Evolutionary conservation across 2,113 vertebrate species (phyloP), one percentile per base, ranked within the genome.

Genomic region (Oncorhynchus tshawytscha): DNA sequence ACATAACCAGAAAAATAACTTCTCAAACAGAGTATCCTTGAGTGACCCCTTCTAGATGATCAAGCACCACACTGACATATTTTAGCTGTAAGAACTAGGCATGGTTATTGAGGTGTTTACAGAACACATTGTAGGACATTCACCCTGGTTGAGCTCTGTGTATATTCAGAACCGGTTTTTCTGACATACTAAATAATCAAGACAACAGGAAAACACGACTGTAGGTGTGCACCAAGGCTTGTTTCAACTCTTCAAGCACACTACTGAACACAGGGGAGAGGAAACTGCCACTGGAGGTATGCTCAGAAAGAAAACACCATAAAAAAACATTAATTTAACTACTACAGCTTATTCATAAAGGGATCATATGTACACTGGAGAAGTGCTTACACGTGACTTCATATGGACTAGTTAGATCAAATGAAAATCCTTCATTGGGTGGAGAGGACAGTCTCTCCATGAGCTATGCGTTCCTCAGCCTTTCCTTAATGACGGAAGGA

Each of bases 321-420:
- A n/a, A 62, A 39, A 45, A 79, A 67, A 27, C 20, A 62, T 45
- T 3, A 18, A 69, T 67, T 64, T 39, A 29, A 62, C 59, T 62
- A 84, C 74, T 80, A 82, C 88, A 93, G 91, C 87, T 91, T 92
- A 90, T 91, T 85, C 80, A 79, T 72, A 65, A 81, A 78, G 81
- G 84, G 81, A 81, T 78, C 81, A 72, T 81, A 73, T 45, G 39
- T 74, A 79, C 84, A 82, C 24, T 79, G 78, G 73, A 70, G 84
- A 91, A 92, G 91, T 90, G 91, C 90, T 91, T 81, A 76, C 70
- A 80, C 16, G 67, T 79, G 84, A 85, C 78, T 83, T 87, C 69
- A 84, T 70, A 72, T 72, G 64, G 59, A 81, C 68, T 24, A 73
- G 22, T 39, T 27, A 48, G n/a, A 71, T 39, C 13, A 62, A 76